Evolutionary conservation across 2,888 invertebrate genomes (phyloP), one percentile per base, ranked within the genome.

Genomic region (Drosophila maculinotata): DNA sequence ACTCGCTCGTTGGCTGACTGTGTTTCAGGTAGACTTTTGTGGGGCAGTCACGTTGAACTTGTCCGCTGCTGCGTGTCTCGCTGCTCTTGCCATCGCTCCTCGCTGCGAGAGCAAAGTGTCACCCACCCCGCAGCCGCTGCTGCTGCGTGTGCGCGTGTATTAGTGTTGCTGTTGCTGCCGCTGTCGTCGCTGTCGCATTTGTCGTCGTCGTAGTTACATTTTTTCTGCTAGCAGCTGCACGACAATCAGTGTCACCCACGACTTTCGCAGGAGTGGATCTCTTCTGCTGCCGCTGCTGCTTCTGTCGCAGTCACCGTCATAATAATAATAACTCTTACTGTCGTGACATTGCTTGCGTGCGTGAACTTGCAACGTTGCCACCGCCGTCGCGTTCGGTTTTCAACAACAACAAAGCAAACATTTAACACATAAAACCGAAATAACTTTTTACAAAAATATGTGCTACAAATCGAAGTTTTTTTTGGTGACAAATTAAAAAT

Each of bases 11-110:
- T 63, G 56, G 67, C 75, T 62, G 60, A 38, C 63, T 75, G 59
- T 48, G 71, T 53, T 74, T 69, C 81, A 76, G 77, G 78, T 79
- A 84, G 81, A 80, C 79, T 82, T 83, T 89, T 87, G 86, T 87
- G 88, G 74, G 89, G 89, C 90, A 90, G 89, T 90, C 90, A 88
- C 89, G 88, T 88, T 89, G 87, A 88, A 90, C 87, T 90, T 90
- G 90, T 90, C 90, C 90, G 88, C 86, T 89, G 88, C 89, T 89
- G 87, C 89, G 89, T 90, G 81, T 82, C 77, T 75, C 38, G 58
- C 60, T 58, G 67, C 57, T 53, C 26, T 42, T 49, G 64, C n/a
- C 47, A 15, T 45, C 38, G 49, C 45, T 49, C 44, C 54, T 35
- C 31, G 49, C 49, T 42, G 56, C 52, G 60, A 69, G 72, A 68